A percentile compares a stretch with the other conserved stretches of the same genome.
Conservation (phyloP, 2,797 vertebrate species). For the Amphiprion clarkii region DNA sequence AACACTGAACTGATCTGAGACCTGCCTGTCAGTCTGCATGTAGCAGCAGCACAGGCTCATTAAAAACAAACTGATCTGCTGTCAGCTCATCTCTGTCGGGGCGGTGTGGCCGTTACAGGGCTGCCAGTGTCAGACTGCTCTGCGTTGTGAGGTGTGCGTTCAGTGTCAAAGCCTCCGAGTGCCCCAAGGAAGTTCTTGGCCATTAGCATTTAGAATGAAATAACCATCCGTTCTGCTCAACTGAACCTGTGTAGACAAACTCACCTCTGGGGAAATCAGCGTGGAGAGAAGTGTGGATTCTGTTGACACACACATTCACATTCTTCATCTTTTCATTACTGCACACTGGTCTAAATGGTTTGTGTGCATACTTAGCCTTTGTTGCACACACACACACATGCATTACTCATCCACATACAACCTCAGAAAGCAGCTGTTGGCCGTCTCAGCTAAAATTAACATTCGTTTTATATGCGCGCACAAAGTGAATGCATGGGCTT, state of each 20-base stretch:
- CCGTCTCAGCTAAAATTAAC: slow-evolving; percentile 44
- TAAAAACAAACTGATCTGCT: slow-evolving; percentile 58
- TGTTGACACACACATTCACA: slow-evolving; percentile 5
- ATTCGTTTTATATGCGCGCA: slow-evolving; percentile 14
- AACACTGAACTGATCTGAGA: slow-evolving; percentile 71
- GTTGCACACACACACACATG: slow-evolving; percentile 12
- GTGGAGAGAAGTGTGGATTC: neutral
- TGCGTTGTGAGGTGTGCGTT: slow-evolving; percentile 4
- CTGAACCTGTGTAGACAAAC: slow-evolving; percentile 52
- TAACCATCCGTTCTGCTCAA: slow-evolving; percentile 54
- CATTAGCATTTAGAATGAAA: slow-evolving; percentile 75
- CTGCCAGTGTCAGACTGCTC: slow-evolving; percentile 29
- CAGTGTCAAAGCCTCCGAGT: slow-evolving; percentile 3
- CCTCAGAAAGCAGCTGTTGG: slow-evolving; percentile 32
- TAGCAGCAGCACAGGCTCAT: slow-evolving; percentile 46
- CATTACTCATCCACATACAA: slow-evolving; percentile 15
- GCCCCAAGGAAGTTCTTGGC: slow-evolving; percentile 32
- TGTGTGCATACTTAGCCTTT: slow-evolving; percentile 24
- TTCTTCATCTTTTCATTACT: slow-evolving; percentile 32
- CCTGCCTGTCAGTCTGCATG: slow-evolving; percentile 53
- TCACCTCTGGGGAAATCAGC: slow-evolving; percentile 73
- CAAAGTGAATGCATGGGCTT: slow-evolving; percentile 34
- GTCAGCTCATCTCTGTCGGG: slow-evolving; percentile 53
- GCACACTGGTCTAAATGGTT: slow-evolving; percentile 10
- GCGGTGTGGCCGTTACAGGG: neutral